Base-by-base conservation (phyloP, 2,888 invertebrate species). In the Philhelius pedissequus region DNA sequence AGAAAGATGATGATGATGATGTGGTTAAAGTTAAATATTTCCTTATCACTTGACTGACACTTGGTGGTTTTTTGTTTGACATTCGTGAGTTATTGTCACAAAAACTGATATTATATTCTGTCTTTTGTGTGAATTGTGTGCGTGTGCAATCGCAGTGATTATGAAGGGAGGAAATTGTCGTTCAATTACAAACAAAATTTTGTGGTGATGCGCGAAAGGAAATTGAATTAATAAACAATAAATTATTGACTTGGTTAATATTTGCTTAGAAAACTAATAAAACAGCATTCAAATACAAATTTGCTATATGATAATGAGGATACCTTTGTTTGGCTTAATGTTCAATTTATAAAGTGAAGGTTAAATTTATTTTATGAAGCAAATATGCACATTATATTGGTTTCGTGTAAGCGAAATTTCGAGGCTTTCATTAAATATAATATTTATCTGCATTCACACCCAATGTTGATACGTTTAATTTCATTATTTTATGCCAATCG, bases 11-110 rank as follows among this genome's bases (percentile, higher is more conserved):
- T 56, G 32, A 20, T 9, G 64, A 25, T 60, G 50, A 66, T 74
- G 78, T 27, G 70, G 79, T 70, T 75, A 71, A 84, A 84, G 75
- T 75, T 70, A 84, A 84, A 84, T 84, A 84, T 84, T 84, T 79
- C 79, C 79, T 79, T 84, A 84, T 79, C 83, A 79, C 83, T 79
- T 58, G 75, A 84, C 58, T 79, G 75, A 75, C 79, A 75, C 79
- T 84, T 71, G 79, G 79, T 40, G 83, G 75, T 73, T 84, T 79
- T 75, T 64, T 79, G 70, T 84, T 71, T 84, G 79, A 70, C 70
- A 75, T 66, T 64, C 20, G 69, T 75, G 70, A 71, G 48, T 74
- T 78, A 81, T 81, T 66, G 76, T 81, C 64, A 56, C 64, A 48
- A 62, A n/a, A 64, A 64, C 4, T 64, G 48, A 20, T 64, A 32